A percentile compares a stretch with the other conserved stretches of the same genome.
Conservation (phyloP, 2,113 vertebrate genomes). For the Muntiacus muntjak region DNA sequence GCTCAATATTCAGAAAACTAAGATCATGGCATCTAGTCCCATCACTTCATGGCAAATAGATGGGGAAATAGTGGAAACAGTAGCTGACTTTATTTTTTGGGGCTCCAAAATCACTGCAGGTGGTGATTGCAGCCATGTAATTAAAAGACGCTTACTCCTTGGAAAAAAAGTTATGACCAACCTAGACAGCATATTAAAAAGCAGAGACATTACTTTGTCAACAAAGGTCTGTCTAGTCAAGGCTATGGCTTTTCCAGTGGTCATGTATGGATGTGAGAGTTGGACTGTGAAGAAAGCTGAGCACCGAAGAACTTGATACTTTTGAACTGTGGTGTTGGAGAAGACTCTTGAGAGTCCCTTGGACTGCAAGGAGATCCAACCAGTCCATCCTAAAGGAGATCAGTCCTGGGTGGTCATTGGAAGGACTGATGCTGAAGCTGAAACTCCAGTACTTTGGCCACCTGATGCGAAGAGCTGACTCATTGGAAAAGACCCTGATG, state of each 20-base stretch:
- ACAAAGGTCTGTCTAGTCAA: background rate
- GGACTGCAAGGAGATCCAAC: background rate
- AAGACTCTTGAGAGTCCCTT: background rate
- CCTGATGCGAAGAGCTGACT: background rate
- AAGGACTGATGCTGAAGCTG: background rate
- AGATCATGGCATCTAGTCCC: background rate
- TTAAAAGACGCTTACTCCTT: background rate
- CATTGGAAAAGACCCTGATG: background rate
- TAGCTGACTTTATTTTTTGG: accelerated
- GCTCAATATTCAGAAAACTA: background rate
- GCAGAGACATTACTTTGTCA: background rate
- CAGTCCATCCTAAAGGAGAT: background rate
- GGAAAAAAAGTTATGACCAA: background rate
- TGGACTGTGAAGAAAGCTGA: background rate
- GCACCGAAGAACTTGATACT: background rate
- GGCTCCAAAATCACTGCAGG: background rate
- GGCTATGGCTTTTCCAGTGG: background rate
- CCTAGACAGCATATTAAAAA: background rate
- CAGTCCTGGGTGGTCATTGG: background rate
- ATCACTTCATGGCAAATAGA: background rate
- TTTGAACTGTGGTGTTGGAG: background rate
- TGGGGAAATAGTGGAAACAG: background rate
- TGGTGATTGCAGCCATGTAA: background rate
- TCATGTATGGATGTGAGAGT: background rate
- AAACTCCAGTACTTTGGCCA: background rate